Evolutionary conservation across 2,888 invertebrate genomes (phyloP).

Genomic region (Epinotia bilunana): DNA sequence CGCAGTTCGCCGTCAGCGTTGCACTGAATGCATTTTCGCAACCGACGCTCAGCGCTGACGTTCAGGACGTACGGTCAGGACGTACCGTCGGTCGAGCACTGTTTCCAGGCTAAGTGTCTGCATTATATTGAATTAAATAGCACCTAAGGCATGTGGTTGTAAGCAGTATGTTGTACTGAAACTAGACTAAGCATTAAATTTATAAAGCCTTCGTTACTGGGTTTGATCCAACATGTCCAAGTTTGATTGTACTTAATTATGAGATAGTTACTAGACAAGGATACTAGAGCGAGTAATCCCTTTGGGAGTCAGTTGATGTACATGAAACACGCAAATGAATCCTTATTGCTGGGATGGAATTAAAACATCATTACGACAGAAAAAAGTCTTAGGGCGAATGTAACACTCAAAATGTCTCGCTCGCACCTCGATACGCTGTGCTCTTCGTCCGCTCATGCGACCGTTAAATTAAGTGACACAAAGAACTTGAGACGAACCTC

Average conservation of each 20-base stretch:
- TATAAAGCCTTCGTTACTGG: neutral
- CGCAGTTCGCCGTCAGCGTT: too few species aligned
- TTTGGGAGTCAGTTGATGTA: constrained; percentile 20
- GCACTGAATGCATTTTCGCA: too few species aligned
- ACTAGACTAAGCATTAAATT: neutral
- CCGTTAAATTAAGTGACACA: too few species aligned
- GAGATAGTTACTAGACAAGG: constrained; percentile 18
- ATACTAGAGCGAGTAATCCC: constrained; percentile 6
- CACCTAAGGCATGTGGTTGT: too few species aligned
- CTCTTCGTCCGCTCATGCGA: too few species aligned
- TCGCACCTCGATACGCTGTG: too few species aligned
- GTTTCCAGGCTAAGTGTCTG: too few species aligned
- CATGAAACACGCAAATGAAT: constrained; percentile 29
- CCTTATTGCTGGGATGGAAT: constrained; percentile 19
- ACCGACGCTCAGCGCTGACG: too few species aligned
- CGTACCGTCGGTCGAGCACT: too few species aligned
- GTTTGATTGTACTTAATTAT: constrained; percentile 19
- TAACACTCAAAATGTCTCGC: too few species aligned
- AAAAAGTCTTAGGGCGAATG: neutral
- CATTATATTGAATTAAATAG: neutral
- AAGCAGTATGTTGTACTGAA: neutral
- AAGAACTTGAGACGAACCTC: too few species aligned
- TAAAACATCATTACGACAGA: constrained; percentile 21
- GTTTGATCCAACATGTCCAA: neutral
- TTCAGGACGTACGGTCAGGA: too few species aligned